Evolutionary conservation across 2,797 vertebrate genomes (phyloP).

Genomic region (Halcyon leucocephala): DNA sequence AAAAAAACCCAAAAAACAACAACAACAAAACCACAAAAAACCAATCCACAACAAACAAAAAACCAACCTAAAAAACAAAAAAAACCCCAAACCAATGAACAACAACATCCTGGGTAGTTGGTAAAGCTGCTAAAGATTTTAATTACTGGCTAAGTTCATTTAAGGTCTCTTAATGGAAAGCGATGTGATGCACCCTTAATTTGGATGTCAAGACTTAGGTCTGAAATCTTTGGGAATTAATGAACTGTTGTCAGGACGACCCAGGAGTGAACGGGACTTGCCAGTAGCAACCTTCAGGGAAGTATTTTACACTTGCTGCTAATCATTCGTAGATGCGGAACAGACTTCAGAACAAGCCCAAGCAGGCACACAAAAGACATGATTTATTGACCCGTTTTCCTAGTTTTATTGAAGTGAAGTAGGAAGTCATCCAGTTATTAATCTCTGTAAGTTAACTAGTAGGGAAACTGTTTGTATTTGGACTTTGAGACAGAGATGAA

Average conservation of each 20-base stretch:
- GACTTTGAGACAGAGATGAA: not conserved
- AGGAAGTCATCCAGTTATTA: not conserved
- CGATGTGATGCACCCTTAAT: not conserved
- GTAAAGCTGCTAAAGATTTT: not conserved
- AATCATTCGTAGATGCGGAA: not conserved
- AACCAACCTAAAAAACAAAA: too few species aligned
- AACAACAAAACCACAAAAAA: too few species aligned
- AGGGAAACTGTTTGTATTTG: not conserved
- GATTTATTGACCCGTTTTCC: conserved; percentile 14
- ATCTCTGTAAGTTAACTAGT: not conserved
- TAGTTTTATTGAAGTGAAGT: not conserved
- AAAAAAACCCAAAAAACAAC: not conserved
- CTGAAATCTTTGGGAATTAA: not conserved
- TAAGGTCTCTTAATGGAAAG: not conserved
- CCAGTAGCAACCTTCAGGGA: not conserved
- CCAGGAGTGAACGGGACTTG: not conserved
- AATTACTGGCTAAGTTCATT: not conserved
- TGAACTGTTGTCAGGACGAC: not conserved
- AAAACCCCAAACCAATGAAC: not conserved
- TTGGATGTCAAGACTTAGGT: not conserved
- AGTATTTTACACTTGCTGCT: not conserved
- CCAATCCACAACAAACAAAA: not conserved
- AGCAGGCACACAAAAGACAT: not conserved
- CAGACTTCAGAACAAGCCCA: not conserved
- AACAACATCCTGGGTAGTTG: not conserved